Evolutionary conservation across 2,113 vertebrate species (phyloP), one percentile per base, ranked within the genome.

Genomic region (Indri indri): DNA sequence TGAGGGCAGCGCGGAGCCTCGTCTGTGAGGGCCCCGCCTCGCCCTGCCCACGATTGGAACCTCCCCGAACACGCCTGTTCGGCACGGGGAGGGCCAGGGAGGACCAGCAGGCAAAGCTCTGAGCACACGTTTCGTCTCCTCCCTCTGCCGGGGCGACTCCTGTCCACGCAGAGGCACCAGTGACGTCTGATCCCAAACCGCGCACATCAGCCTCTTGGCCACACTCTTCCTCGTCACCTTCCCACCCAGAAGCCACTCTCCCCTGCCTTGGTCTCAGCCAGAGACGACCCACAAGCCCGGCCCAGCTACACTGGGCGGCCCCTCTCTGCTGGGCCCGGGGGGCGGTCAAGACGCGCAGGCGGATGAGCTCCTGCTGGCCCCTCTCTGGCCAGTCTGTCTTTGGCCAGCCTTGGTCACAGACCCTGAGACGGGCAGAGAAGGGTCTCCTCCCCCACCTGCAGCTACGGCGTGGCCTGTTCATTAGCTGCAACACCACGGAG

Each of bases 291-390:
- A 16, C 14, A 6, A 65, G 27, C 73, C 25, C 14, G 42, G 42
- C 42, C 73, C 73, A 7, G 11, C 22, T 10, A 27, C 6, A 0
- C 70, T 73, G 25, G 12, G 34, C 13, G 30, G 16, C 65, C 1
- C 65, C 32, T 0, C 30, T 17, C 65, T 8, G 16, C 30, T 8
- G 16, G 14, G 17, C 32, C n/a, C n/a, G 1, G 37, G 68, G 68
- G 20, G 20, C 40, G 22, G 13, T 11, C 6, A 3, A 2, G 23
- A 27, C 3, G 12, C 40, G 3, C 12, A 1, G 2, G 20, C 7
- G 6, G 1, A 14, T 27, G 2, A 73, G 14, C 6, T 6, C 37
- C n/a, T 71, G 40, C 25, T 27, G 8, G 59, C 59, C 4, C 2
- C 23, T 42, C 23, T 7, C 12, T 16, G 22, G 40, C 14, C 13